phyloP scores from a whole-genome alignment of 1,140 invertebrate species.

The Batillaria attramentaria region DNA sequence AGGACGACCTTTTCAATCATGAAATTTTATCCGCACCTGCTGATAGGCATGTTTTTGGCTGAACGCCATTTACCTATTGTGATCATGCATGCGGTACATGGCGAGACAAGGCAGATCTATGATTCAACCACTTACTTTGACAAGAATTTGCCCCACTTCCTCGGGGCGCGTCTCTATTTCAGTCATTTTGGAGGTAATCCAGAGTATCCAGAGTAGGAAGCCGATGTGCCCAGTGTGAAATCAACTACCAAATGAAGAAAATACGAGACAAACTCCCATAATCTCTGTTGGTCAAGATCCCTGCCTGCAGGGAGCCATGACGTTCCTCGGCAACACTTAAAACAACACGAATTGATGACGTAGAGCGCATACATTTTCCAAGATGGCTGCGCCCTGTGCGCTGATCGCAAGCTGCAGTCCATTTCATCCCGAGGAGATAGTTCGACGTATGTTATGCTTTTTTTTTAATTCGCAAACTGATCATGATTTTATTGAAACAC shows the following conservation, averaged over 20 bases:
- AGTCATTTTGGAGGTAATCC: conserved; percentile 51
- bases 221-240: too few relatives aligned
- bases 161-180: conserved; percentile 61
- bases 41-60: too few relatives aligned
- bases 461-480: background rate
- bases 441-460: conserved; percentile 46
- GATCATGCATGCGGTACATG: too few relatives aligned
- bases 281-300: too few relatives aligned
- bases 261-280: too few relatives aligned
- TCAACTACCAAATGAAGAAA: background rate
- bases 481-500: too few relatives aligned
- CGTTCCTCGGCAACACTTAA: conserved; percentile 65
- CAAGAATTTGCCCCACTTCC: conserved; percentile 68
- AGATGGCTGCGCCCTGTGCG: conserved; percentile 57
- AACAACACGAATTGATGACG: conserved; percentile 63
- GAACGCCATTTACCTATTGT: too few relatives aligned
- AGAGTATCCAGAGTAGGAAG: too few relatives aligned
- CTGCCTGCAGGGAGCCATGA: conserved; percentile 41
- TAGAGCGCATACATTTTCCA: conserved; percentile 41
- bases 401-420: conserved; percentile 55
- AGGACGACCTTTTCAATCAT: too few relatives aligned
- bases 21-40: too few relatives aligned
- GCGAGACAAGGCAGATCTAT: too few relatives aligned
- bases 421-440: conserved; percentile 41
- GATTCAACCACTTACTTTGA: conserved; percentile 62